Conservation (phyloP, 2,888 invertebrate genomes). For the Phortica okadai region DNA sequence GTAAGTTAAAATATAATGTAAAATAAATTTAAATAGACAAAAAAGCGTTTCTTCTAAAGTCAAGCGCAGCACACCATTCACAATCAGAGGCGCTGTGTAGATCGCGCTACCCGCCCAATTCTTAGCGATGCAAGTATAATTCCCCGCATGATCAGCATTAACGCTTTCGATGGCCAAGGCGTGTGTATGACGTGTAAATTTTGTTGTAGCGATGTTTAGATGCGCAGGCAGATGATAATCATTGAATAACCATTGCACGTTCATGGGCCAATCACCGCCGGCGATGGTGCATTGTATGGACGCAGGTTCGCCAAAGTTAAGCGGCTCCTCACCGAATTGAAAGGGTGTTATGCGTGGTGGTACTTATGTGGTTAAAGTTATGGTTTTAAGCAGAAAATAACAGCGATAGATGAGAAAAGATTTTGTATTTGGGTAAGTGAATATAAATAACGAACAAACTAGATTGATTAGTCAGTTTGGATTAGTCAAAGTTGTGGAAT, state of each 20-base stretch:
- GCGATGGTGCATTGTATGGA: constrained; percentile 80
- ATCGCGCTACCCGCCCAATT: constrained; percentile 79
- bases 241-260: constrained; percentile 79
- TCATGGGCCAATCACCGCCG: constrained; percentile 79
- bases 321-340: constrained; percentile 84
- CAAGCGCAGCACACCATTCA: constrained; percentile 78
- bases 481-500: constrained; percentile 26
- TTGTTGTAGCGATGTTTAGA: constrained; percentile 75
- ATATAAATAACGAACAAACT: not conserved
- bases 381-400: not conserved
- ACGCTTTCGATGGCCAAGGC: constrained; percentile 81
- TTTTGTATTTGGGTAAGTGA: constrained; percentile 2
- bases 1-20: constrained; percentile 26
- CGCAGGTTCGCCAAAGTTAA: constrained; percentile 84
- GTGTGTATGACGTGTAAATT: constrained; percentile 66
- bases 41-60: not conserved
- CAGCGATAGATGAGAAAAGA: constrained; percentile 8
- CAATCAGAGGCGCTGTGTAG: constrained; percentile 78
- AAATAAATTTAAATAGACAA: constrained; percentile 33
- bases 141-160: constrained; percentile 80
- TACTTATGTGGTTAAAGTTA: constrained; percentile 54
- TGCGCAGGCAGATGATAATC: constrained; percentile 79
- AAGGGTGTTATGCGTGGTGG: constrained; percentile 85
- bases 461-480: not conserved
- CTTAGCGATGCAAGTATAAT: constrained; percentile 81